phyloP scores from a whole-genome alignment of 1,140 invertebrate species.

The Danaus plexippus region DNA sequence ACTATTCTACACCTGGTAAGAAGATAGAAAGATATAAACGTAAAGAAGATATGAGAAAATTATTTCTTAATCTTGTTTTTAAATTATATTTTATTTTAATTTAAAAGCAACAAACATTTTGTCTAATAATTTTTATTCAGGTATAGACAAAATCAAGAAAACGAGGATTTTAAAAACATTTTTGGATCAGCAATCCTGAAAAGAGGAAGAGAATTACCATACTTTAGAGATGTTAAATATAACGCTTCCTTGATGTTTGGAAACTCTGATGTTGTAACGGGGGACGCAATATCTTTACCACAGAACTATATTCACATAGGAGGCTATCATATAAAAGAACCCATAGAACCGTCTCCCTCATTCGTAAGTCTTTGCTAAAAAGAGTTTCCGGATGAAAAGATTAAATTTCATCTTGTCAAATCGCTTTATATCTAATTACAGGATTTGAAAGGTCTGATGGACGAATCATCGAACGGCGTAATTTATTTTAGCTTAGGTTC shows the following conservation, averaged over 20 bases:
- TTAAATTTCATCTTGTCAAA: neutral
- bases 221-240: conserved; percentile 26
- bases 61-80: too few relatives aligned
- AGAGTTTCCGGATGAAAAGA: conserved; percentile 4
- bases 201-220: conserved; percentile 22
- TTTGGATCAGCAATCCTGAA: conserved; percentile 18
- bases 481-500: conserved; percentile 74
- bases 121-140: conserved; percentile 6
- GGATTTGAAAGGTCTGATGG: conserved; percentile 65
- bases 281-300: conserved; percentile 24
- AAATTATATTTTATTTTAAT: too few relatives aligned
- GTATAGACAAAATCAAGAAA: neutral
- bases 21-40: too few relatives aligned
- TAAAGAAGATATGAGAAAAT: too few relatives aligned
- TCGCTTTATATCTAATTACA: conserved; percentile 23
- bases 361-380: neutral
- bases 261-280: conserved; percentile 27
- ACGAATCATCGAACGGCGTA: conserved; percentile 61
- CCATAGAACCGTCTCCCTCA: conserved; percentile 13
- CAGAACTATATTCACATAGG: conserved; percentile 35
- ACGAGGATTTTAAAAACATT: conserved; percentile 6
- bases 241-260: conserved; percentile 34
- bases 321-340: conserved; percentile 40
- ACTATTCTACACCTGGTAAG: conserved; percentile 28
- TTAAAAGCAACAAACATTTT: too few relatives aligned